Conservation (phyloP, 2,113 vertebrate genomes). For the Seriola aureovittata region DNA sequence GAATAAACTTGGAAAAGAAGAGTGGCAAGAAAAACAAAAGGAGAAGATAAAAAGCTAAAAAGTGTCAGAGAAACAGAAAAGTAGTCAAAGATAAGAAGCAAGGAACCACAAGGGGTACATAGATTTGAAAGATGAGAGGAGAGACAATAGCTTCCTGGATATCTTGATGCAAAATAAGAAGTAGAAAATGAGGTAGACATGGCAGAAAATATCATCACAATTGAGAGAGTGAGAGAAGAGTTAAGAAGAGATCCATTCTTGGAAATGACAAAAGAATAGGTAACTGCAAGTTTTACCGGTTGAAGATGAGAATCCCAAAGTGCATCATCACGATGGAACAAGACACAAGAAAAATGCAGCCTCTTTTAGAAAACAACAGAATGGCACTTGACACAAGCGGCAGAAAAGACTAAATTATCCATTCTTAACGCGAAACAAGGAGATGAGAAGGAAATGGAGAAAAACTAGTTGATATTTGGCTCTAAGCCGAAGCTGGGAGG, state of each 20-base stretch:
- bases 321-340: not conserved
- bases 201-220: not conserved
- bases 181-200: not conserved
- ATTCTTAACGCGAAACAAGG: constrained; percentile 3
- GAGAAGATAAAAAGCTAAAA: constrained; percentile 20
- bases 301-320: constrained; percentile 22
- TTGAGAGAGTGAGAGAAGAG: not conserved
- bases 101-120: not conserved
- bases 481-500: not conserved
- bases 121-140: constrained; percentile 12
- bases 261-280: constrained; percentile 3
- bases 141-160: constrained; percentile 14
- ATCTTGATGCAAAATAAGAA: constrained; percentile 31
- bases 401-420: not conserved
- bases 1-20: constrained; percentile 22
- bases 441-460: constrained; percentile 1
- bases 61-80: constrained; percentile 15
- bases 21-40: constrained; percentile 5
- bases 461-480: not conserved
- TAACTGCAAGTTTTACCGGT: not conserved
- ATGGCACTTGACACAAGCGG: constrained; percentile 24
- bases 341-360: not conserved
- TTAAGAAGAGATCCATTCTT: constrained; percentile 14
- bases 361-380: constrained; percentile 12
- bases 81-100: constrained; percentile 4